Evolutionary conservation across 2,797 vertebrate species (phyloP).

Genomic region (Masticophis lateralis): DNA sequence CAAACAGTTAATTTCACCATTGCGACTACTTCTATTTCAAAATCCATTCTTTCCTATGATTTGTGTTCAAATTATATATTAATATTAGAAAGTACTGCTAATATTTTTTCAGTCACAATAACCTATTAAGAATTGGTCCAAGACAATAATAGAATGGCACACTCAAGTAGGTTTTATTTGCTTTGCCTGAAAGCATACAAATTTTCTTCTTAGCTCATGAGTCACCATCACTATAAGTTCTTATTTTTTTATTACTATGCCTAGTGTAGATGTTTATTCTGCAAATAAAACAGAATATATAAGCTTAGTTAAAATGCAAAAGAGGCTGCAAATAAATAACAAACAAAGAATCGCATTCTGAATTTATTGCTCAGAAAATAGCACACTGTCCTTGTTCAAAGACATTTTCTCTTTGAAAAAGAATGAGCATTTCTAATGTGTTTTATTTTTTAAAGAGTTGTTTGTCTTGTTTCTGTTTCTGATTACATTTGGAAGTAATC

Average conservation of each 20-base stretch:
- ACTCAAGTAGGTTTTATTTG: not conserved
- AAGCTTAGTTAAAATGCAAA: slow-evolving; percentile 14
- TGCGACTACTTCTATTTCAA: not conserved
- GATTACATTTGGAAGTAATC: not conserved
- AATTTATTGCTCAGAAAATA: slow-evolving; percentile 2
- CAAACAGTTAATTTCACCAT: not conserved
- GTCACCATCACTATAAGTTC: not conserved
- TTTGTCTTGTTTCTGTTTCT: not conserved
- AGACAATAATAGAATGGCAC: not conserved
- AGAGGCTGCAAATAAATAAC: not conserved
- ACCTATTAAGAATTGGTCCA: not conserved
- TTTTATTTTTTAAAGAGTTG: not conserved
- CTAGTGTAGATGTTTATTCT: slow-evolving; percentile 4
- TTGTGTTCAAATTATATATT: not conserved
- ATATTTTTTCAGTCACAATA: not conserved
- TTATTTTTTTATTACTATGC: slow-evolving; percentile 11
- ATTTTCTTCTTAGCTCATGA: slow-evolving; percentile 7
- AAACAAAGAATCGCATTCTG: not conserved
- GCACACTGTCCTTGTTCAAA: not conserved
- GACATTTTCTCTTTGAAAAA: not conserved
- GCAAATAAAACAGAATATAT: slow-evolving; percentile 10
- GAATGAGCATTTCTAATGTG: not conserved
- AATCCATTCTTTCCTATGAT: not conserved
- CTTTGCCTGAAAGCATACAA: slow-evolving; percentile 1
- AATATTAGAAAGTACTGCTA: not conserved